Conservation (phyloP, 2,888 invertebrate species). For the Cataglyphis rosenhaueri region DNA sequence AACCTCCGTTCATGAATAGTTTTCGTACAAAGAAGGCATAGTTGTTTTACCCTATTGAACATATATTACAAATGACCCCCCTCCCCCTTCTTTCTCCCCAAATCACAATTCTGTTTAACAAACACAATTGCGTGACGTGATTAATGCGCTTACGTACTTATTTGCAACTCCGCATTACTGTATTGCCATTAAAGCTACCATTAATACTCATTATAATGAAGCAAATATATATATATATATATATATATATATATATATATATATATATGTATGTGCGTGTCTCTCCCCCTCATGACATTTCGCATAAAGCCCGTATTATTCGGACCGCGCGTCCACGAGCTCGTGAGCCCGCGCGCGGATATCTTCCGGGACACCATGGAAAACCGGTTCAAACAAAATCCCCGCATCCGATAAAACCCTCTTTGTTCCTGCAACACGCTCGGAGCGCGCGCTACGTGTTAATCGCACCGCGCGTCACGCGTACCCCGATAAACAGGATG, state of each 20-base stretch:
- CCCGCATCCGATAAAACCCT: constrained; percentile 45
- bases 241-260: too few species aligned
- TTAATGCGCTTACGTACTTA: constrained; percentile 39
- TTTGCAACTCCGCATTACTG: constrained; percentile 32
- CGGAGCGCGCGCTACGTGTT: constrained; percentile 37
- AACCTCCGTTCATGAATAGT: constrained; percentile 10
- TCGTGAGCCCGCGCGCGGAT: constrained; percentile 8
- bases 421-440: constrained; percentile 34
- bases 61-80: not conserved
- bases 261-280: not conserved
- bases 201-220: constrained; percentile 39
- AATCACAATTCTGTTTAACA: constrained; percentile 15
- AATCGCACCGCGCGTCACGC: constrained; percentile 27
- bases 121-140: constrained; percentile 26
- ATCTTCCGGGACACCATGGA: constrained; percentile 30
- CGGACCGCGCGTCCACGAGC: constrained; percentile 21
- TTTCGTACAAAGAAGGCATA: constrained; percentile 28
- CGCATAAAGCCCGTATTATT: constrained; percentile 41
- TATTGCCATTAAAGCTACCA: constrained; percentile 22
- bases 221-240: not conserved
- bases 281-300: constrained; percentile 28
- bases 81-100: too few species aligned
- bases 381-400: constrained; percentile 26
- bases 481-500: constrained; percentile 8
- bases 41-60: not conserved